Conservation (phyloP, 2,888 invertebrate genomes). For the Scaptomyza reducta region DNA sequence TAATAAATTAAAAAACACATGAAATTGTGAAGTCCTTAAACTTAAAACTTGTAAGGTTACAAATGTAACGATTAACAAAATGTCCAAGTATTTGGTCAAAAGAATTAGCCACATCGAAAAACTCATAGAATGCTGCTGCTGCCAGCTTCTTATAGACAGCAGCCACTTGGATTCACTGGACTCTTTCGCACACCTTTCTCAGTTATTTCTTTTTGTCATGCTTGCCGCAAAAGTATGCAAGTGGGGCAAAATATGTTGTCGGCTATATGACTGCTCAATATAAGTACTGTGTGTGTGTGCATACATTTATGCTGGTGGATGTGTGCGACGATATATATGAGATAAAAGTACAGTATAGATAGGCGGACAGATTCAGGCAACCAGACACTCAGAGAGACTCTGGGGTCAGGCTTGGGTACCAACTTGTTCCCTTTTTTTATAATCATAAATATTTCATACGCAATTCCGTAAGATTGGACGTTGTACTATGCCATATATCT, state of each 20-base stretch:
- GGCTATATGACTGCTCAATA: conserved; percentile 43
- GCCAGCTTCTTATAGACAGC: background rate
- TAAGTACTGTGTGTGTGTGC: conserved; percentile 5
- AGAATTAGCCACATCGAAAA: background rate
- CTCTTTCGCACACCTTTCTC: conserved; percentile 25
- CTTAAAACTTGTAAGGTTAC: too few relatives aligned
- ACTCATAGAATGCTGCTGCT: background rate
- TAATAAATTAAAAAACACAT: background rate
- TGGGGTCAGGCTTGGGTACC: conserved; percentile 21
- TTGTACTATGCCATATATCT: conserved; percentile 18
- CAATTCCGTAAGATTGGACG: conserved; percentile 59
- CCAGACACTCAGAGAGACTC: conserved; percentile 26
- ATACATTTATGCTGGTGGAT: background rate
- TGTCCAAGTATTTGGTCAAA: background rate
- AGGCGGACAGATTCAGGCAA: conserved; percentile 5
- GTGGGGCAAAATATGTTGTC: conserved; percentile 47
- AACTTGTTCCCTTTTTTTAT: conserved; percentile 28
- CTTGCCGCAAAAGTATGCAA: conserved; percentile 58
- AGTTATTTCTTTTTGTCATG: conserved; percentile 40
- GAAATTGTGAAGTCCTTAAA: background rate
- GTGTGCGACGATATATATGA: conserved; percentile 7
- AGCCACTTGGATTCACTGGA: conserved; percentile 6
- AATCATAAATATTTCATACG: conserved; percentile 69
- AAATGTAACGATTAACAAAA: background rate
- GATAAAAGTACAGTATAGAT: conserved; percentile 1